phyloP scores from a whole-genome alignment of 2,888 invertebrate genomes.

The Eupithecia insigniata region DNA sequence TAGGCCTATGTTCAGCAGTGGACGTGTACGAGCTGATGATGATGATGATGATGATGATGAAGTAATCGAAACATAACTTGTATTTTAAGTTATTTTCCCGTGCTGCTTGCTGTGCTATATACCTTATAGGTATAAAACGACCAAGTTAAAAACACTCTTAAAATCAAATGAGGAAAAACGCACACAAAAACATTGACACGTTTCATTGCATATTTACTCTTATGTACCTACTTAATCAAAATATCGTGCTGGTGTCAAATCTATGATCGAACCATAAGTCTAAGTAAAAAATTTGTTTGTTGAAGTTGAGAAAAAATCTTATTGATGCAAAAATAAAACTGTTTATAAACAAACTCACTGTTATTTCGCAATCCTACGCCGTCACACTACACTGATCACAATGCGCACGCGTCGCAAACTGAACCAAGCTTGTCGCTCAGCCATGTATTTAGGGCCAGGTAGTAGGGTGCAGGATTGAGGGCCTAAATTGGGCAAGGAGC shows the following conservation, averaged over 20 bases:
- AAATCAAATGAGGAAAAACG: slow-evolving; percentile 4
- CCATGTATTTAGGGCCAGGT: not conserved
- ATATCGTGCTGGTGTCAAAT: not conserved
- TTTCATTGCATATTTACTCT: not conserved
- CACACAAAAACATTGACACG: not conserved
- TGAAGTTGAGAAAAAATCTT: too few species aligned
- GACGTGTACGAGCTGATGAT: too few species aligned
- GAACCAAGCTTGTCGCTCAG: not conserved
- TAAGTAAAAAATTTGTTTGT: too few species aligned
- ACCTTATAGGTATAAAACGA: not conserved
- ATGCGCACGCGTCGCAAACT: slow-evolving; percentile 1
- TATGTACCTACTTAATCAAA: not conserved
- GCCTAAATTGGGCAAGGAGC: not conserved
- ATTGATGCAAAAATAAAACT: not conserved
- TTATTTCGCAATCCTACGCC: slow-evolving; percentile 3
- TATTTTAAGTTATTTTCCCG: not conserved
- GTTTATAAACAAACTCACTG: slow-evolving; percentile 7
- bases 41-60: too few species aligned
- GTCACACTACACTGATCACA: slow-evolving; percentile 7
- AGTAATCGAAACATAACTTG: too few species aligned
- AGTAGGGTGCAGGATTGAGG: not conserved
- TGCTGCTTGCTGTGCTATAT: not conserved
- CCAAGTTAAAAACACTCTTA: not conserved
- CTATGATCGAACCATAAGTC: not conserved
- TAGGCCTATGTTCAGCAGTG: too few species aligned